Evolutionary conservation across 2,888 invertebrate species (phyloP).

Genomic region (Drosophila engyochracea): DNA sequence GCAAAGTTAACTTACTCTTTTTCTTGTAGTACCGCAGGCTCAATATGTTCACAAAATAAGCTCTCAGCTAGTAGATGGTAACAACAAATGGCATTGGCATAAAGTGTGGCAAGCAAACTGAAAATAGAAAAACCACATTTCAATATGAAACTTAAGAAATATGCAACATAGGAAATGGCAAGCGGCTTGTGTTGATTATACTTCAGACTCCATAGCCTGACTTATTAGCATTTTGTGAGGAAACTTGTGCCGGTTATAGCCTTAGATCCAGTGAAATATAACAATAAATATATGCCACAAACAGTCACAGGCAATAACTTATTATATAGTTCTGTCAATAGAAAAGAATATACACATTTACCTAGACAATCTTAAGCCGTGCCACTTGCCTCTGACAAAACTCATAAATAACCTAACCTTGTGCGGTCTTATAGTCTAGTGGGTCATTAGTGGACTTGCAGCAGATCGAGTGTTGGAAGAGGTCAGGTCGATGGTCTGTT

Average conservation of each 20-base stretch:
- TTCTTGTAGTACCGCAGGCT: conserved; percentile 6
- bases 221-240: conserved; percentile 55
- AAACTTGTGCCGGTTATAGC: conserved; percentile 15
- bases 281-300: conserved; percentile 52
- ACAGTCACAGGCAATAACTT: conserved; percentile 9
- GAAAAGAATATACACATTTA: conserved; percentile 20
- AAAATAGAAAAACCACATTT: conserved; percentile 49
- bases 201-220: conserved; percentile 17
- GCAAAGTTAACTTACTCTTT: conserved; percentile 43
- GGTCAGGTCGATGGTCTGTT: conserved; percentile 11
- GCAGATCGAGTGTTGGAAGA: conserved; percentile 5
- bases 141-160: conserved; percentile 34
- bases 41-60: conserved; percentile 40
- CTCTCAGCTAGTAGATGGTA: conserved; percentile 24
- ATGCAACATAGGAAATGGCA: conserved; percentile 27
- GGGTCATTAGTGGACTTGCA: conserved; percentile 33
- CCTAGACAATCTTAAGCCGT: conserved; percentile 14
- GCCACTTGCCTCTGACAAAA: conserved; percentile 23
- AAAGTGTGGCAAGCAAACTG: conserved; percentile 28
- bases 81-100: conserved; percentile 47
- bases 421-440: conserved; percentile 16
- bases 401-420: conserved; percentile 43
- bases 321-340: conserved; percentile 39
- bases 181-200: conserved; percentile 27
- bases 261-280: conserved; percentile 10